Evolutionary conservation across 2,113 vertebrate genomes (phyloP), one percentile per base, ranked within the genome.

Genomic region (Dasyprocta punctata): DNA sequence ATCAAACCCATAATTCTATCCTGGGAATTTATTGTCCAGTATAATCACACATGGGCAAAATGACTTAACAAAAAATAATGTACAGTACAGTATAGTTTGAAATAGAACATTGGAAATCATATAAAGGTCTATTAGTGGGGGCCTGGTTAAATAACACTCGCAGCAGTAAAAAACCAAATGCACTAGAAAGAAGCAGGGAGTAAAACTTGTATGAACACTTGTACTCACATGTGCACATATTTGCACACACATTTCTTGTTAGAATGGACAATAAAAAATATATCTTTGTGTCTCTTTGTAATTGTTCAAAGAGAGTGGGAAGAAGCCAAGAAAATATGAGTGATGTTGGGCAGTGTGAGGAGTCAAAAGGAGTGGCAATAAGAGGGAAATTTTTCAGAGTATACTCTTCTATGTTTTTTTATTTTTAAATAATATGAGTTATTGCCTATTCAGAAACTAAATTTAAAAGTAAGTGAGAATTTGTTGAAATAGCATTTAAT

Each of bases 81-180:
- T 33, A 14, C 0, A 9, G 5, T 0, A 1, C 17, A 7, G 47
- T 2, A 0, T 12, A 10, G 9, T 84, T 49, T 47, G 84, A 26
- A 47, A 14, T 26, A 24, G 26, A 47, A 33, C 24, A 1, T 3
- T 6, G 19, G 6, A 54, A 73, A 33, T 3, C 4, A 3, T 0
- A 5, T 0, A 3, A 33, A 28, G 8, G 2, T 52, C 14, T 12
- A 1, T 16, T 5, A 4, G 0, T 1, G 5, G 81, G 38, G 22
- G 5, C 9, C 28, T 19, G 63, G 69, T n/a, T 13, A 4, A 81
- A 0, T 47, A 4, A 41, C 13, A 3, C 44, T 44, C 12, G 20
- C 33, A n/a, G 30, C 38, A 3, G 30, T 78, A 60, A 60, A 56
- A 52, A 63, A 26, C 7, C 0, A 0, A 41, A 49, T 1, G 5